Percentiles rank a stretch among this genome's conserved stretches.
Evolutionary conservation across 2,888 invertebrate genomes (phyloP).

Genomic region (Leuctra nigra): DNA sequence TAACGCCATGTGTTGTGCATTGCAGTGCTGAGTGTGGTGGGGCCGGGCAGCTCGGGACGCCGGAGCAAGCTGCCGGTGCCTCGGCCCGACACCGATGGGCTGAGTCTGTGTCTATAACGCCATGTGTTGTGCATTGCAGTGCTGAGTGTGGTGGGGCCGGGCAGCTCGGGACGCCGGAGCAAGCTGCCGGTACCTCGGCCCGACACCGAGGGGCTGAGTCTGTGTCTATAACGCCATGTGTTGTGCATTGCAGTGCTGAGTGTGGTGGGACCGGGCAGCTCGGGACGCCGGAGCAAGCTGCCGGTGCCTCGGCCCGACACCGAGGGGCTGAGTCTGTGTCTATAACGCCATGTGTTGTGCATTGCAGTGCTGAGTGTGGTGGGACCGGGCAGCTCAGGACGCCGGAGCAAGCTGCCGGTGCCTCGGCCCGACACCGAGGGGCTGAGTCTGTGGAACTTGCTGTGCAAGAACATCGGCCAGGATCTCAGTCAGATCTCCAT

Average conservation of each 20-base stretch:
- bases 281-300: conserved; percentile 58
- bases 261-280: conserved; percentile 28
- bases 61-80: conserved; percentile 63
- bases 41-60: too few relatives aligned
- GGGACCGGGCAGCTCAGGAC: conserved; percentile 39
- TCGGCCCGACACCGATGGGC: conserved; percentile 64
- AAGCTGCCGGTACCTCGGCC: conserved; percentile 64
- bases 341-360: too few relatives aligned
- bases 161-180: conserved; percentile 60
- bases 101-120: too few relatives aligned
- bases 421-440: conserved; percentile 68
- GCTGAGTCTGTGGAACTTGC: conserved; percentile 70
- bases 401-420: conserved; percentile 62
- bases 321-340: conserved; percentile 72
- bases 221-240: too few relatives aligned
- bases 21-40: too few relatives aligned
- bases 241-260: not conserved
- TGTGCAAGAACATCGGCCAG: conserved; percentile 78
- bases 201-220: conserved; percentile 63
- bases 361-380: conserved; percentile 1
- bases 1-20: too few relatives aligned
- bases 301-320: conserved; percentile 65
- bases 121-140: too few relatives aligned
- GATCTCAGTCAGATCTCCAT: conserved; percentile 79
- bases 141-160: too few relatives aligned